Conservation (phyloP, 2,888 invertebrate genomes). For the Pammene aurita region DNA sequence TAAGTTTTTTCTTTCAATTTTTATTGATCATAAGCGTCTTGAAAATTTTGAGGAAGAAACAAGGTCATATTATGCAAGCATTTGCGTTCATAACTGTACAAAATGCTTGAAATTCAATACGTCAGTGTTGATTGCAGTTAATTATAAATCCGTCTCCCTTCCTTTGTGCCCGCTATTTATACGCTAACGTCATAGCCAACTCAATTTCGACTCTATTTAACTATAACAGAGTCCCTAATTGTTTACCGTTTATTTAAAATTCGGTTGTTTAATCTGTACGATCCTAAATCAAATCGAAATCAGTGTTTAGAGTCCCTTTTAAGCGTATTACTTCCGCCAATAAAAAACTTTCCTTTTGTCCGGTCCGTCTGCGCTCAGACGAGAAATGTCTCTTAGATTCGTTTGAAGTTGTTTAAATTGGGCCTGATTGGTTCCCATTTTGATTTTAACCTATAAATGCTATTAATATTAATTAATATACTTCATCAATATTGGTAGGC, state of each 20-base stretch:
- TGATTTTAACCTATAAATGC: constrained; percentile 42
- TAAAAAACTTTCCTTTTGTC: constrained; percentile 70
- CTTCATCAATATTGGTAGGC: constrained; percentile 8
- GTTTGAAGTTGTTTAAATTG: constrained; percentile 42
- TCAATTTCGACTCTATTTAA: constrained; percentile 42
- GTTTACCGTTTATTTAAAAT: constrained; percentile 41
- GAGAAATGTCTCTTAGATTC: constrained; percentile 40
- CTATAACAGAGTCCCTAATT: constrained; percentile 49
- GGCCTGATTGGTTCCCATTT: constrained; percentile 32
- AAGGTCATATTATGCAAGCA: not conserved
- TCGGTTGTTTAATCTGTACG: constrained; percentile 68
- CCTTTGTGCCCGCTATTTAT: constrained; percentile 76
- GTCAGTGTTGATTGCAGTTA: constrained; percentile 83
- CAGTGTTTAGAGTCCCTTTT: constrained; percentile 70
- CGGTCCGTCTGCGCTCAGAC: constrained; percentile 46
- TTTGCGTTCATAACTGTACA: constrained; percentile 60
- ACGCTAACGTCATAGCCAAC: constrained; percentile 44
- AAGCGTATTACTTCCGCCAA: constrained; percentile 76
- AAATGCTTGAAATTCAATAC: constrained; percentile 80
- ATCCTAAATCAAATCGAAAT: constrained; percentile 78
- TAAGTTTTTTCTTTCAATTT: too few species aligned
- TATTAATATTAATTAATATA: constrained; percentile 24
- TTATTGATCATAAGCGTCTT: too few species aligned
- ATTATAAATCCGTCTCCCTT: constrained; percentile 81
- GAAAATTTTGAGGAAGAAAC: too few species aligned